Evolutionary conservation across 2,888 invertebrate species (phyloP).

Genomic region (Pteria penguin): DNA sequence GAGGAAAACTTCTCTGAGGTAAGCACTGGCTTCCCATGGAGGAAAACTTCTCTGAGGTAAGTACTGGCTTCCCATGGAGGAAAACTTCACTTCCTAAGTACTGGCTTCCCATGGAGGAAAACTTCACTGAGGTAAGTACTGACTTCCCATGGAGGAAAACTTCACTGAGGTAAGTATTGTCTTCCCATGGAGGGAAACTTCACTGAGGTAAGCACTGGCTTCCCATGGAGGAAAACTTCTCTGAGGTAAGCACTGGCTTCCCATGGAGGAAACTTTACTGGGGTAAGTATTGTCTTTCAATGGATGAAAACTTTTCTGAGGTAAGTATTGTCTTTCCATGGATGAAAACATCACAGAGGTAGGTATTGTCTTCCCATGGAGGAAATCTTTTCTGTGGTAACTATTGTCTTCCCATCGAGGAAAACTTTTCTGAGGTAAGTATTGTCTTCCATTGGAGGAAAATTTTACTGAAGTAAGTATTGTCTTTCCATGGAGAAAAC

Average conservation of each 20-base stretch:
- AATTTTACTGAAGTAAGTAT: slow-evolving; percentile 42
- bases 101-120: slow-evolving; percentile 41
- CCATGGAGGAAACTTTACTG: neutral
- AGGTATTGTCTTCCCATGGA: slow-evolving; percentile 20
- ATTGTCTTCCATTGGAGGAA: neutral
- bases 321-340: slow-evolving; percentile 44
- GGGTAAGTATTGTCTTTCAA: neutral
- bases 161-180: slow-evolving; percentile 1
- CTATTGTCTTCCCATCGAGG: neutral
- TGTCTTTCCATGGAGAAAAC: slow-evolving; percentile 37
- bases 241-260: slow-evolving; percentile 17
- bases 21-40: neutral
- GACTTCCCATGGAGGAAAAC: neutral
- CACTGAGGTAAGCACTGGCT: slow-evolving; percentile 49
- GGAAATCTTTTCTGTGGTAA: slow-evolving; percentile 19
- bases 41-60: neutral
- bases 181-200: neutral
- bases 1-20: slow-evolving; percentile 22
- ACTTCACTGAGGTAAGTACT: slow-evolving; percentile 19
- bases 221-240: slow-evolving; percentile 21
- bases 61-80: neutral
- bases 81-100: slow-evolving; percentile 40
- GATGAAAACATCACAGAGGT: slow-evolving; percentile 23
- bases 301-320: slow-evolving; percentile 28
- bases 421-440: slow-evolving; percentile 5